phyloP scores from a whole-genome alignment of 2,113 vertebrate genomes.

The Cyanocitta stelleri region DNA sequence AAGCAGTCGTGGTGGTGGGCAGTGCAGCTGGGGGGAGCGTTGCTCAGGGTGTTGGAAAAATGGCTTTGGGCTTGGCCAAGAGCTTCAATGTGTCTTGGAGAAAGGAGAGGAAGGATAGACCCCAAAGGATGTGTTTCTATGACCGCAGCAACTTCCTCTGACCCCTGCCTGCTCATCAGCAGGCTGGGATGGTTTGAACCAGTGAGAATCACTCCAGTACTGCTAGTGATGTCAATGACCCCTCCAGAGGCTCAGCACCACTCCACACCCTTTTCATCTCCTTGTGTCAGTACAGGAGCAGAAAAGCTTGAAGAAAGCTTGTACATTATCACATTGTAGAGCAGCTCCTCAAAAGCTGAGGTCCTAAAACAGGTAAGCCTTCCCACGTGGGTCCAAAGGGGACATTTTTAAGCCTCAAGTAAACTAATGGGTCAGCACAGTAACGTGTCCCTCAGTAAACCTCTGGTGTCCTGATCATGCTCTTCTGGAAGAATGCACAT shows the following conservation, averaged over 20 bases:
- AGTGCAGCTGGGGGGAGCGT: neutral
- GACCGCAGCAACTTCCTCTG: neutral
- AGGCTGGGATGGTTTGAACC: neutral
- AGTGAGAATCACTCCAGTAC: neutral
- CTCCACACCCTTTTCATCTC: conserved; percentile 31
- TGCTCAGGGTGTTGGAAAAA: neutral
- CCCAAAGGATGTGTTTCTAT: neutral
- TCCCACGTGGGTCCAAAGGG: neutral
- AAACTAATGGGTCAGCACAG: neutral
- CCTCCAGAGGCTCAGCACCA: conserved; percentile 18
- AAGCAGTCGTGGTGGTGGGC: neutral
- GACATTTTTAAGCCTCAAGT: neutral
- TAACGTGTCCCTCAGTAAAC: neutral
- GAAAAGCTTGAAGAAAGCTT: neutral
- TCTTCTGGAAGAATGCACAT: neutral
- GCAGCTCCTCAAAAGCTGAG: neutral
- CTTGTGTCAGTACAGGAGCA: neutral
- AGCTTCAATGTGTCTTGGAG: neutral
- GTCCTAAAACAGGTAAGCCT: neutral
- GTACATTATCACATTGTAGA: neutral
- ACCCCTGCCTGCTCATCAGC: neutral
- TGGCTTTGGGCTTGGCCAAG: neutral
- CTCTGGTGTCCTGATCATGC: neutral
- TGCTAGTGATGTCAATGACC: neutral
- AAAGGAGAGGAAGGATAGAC: neutral